A percentile compares a stretch with the other conserved stretches of the same genome.
phyloP scores from a whole-genome alignment of 2,797 vertebrate genomes.

The Rhynchonycteris naso region DNA sequence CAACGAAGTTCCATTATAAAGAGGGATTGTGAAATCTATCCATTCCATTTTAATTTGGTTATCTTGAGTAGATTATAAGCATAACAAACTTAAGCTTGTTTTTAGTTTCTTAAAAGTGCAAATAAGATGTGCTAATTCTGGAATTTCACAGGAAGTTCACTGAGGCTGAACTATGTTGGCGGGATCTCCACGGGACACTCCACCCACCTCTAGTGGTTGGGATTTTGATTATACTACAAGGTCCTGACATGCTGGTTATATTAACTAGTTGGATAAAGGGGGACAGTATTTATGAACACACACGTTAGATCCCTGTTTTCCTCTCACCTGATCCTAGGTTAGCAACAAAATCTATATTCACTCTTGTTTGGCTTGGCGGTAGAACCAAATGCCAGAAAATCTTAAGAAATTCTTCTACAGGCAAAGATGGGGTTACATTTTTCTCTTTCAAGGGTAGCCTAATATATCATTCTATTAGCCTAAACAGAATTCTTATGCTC shows the following conservation, averaged over 20 bases:
- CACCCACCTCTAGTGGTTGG: background rate
- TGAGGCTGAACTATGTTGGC: background rate
- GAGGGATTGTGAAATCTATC: background rate
- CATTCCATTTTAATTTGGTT: slow-evolving; percentile 41
- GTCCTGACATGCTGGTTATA: background rate
- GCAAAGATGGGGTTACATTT: background rate
- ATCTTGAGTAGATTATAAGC: background rate
- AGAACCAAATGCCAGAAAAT: background rate
- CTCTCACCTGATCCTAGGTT: slow-evolving; percentile 5
- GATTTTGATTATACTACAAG: background rate
- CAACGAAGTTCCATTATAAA: background rate
- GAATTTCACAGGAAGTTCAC: background rate
- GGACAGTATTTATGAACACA: background rate
- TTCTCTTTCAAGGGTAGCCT: background rate
- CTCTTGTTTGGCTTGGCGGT: background rate
- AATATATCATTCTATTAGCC: background rate
- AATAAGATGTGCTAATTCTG: background rate
- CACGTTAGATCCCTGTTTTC: background rate
- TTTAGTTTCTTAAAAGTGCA: slow-evolving; percentile 2
- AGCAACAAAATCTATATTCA: slow-evolving; percentile 35
- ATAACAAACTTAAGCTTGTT: background rate
- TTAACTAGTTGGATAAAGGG: background rate
- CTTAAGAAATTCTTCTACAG: slow-evolving; percentile 17
- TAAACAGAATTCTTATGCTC: background rate
- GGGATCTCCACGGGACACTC: background rate